phyloP scores from a whole-genome alignment of 1,140 invertebrate species.

The Dufourea novaeangliae region DNA sequence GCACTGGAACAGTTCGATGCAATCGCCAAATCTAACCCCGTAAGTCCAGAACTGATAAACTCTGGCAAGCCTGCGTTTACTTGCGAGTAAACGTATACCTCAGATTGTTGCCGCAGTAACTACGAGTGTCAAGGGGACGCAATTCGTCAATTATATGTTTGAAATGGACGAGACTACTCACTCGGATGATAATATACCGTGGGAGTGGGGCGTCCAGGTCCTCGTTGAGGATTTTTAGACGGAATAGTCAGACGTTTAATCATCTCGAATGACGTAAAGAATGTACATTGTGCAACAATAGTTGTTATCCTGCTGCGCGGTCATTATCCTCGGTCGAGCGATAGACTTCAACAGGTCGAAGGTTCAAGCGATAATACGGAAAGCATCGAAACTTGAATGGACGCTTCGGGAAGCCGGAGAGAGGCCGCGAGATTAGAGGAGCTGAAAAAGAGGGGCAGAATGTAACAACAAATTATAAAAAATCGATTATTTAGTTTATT shows the following conservation, averaged over 20 bases:
- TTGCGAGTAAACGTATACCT: too few species aligned
- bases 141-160: too few species aligned
- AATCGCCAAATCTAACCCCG: too few species aligned
- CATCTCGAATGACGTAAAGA: neutral
- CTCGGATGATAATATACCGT: neutral
- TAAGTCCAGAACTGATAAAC: too few species aligned
- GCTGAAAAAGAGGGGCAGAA: neutral
- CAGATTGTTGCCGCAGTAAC: too few species aligned
- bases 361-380: neutral
- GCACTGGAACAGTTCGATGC: too few species aligned
- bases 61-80: too few species aligned
- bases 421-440: neutral
- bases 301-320: neutral
- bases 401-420: neutral
- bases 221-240: neutral
- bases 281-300: neutral
- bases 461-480: conserved; percentile 59
- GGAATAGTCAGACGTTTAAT: too few species aligned
- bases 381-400: neutral
- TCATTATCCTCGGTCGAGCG: neutral
- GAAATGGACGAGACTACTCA: too few species aligned
- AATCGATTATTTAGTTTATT: conserved; percentile 56
- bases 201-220: neutral
- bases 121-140: too few species aligned
- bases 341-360: neutral